Conservation (phyloP, 2,113 vertebrate species). For the Miniopterus natalensis region DNA sequence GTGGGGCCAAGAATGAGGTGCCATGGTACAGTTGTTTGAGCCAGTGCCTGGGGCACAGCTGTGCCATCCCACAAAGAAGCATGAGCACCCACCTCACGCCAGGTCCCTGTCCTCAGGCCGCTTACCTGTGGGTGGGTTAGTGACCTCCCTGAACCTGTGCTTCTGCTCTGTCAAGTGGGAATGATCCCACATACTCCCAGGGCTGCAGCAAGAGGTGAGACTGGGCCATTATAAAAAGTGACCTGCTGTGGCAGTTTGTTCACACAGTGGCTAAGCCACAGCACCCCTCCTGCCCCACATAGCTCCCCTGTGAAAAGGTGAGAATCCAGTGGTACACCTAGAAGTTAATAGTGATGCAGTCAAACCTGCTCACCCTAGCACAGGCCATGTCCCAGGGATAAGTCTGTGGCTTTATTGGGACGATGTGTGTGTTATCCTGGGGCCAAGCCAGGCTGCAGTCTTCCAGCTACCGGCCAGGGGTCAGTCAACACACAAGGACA, state of each 20-base stretch:
- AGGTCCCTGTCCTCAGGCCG: background rate
- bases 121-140: rapidly evolving
- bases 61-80: background rate
- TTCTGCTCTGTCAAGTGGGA: background rate
- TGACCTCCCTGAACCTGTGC: background rate
- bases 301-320: background rate
- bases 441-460: background rate
- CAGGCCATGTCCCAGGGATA: background rate
- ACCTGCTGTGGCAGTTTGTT: rapidly evolving
- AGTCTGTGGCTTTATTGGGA: background rate
- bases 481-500: background rate
- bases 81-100: rapidly evolving
- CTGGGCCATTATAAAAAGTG: background rate
- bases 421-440: background rate
- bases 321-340: background rate
- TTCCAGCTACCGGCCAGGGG: background rate
- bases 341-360: background rate
- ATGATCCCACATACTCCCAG: too few relatives aligned
- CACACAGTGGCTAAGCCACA: background rate
- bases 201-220: background rate
- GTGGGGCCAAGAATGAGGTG: background rate
- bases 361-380: background rate
- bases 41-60: background rate
- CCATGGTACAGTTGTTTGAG: background rate
- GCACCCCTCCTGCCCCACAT: background rate